Evolutionary conservation across 2,888 invertebrate genomes (phyloP), one percentile per base, ranked within the genome.

Genomic region (Adineta ricciae): DNA sequence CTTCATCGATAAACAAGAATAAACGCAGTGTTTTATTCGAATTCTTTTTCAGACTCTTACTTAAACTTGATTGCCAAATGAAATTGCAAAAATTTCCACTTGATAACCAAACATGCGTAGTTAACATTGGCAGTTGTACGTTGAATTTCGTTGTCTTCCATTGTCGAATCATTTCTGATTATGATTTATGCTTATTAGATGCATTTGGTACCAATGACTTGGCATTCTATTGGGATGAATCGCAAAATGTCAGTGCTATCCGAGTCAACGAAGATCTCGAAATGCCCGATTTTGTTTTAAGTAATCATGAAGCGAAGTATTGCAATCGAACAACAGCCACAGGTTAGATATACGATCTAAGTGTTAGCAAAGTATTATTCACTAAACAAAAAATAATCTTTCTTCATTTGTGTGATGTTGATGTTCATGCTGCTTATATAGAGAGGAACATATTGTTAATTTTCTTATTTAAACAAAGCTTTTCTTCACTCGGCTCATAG

Each of bases 231-330:
- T 86, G 86, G 86, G 56, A 54, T 24, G 38, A 46, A 83, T 41
- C 41, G 32, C 38, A 38, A 36, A 73, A 32, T n/a, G 32, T 24
- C 21, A 49, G 54, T 24, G 56, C 86, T 16, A 84, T 87, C 14
- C 84, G 86, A 24, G 83, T 86, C 21, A 86, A 84, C 54, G 84
- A 84, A 32, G 83, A 86, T 36, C 84, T 87, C 1, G 86, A 87
- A 83, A 86, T 87, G 73, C 87, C 87, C 27, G 86, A 87, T 82
- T 87, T 87, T 86, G 83, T 84, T 73, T 84, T 87, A 11, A 83
- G 73, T 21, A 78, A 84, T 56, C 46, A 86, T 41, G 83, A 52
- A 21, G 85, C 86, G 24, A 72, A 56, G 21, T 78, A 86, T 78
- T 87, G 87, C 52, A 83, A 86, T 21, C 52, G 84, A 32, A 86